Evolutionary conservation across 2,888 invertebrate species (phyloP).

Genomic region (Atrina japonica): DNA sequence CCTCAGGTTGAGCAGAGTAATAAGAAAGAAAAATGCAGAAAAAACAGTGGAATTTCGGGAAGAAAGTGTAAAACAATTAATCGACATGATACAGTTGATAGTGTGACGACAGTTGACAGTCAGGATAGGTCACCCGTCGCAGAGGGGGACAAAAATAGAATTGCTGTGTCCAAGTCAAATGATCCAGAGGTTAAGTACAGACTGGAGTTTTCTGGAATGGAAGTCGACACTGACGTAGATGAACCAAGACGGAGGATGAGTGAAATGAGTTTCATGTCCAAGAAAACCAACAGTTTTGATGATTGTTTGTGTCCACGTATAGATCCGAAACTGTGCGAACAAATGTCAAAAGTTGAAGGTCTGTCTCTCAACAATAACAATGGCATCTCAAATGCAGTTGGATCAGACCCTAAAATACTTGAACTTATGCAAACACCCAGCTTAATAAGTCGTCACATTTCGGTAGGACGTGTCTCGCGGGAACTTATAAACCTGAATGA

Average conservation of each 20-base stretch:
- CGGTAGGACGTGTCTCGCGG: constrained; percentile 45
- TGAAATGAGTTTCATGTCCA: constrained; percentile 41
- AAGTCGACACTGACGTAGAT: constrained; percentile 67
- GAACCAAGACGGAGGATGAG: constrained; percentile 38
- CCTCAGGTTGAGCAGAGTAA: background rate
- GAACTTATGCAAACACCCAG: constrained; percentile 63
- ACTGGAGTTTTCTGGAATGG: constrained; percentile 69
- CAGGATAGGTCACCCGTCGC: background rate
- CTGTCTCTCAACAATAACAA: constrained; percentile 24
- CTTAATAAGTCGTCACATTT: constrained; percentile 55
- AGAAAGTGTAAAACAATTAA: constrained; percentile 18
- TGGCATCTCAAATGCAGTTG: constrained; percentile 4
- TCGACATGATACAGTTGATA: constrained; percentile 18
- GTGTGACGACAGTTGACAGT: constrained; percentile 21
- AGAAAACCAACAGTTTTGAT: constrained; percentile 15
- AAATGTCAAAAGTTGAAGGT: constrained; percentile 35
- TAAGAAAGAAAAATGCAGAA: background rate
- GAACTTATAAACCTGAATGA: constrained; percentile 50
- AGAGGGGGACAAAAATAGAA: background rate
- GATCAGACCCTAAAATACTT: constrained; percentile 50
- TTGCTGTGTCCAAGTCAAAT: constrained; percentile 22
- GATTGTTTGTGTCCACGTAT: constrained; percentile 12
- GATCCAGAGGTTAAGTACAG: constrained; percentile 58
- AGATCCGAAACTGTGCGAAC: constrained; percentile 31
- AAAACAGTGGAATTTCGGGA: constrained; percentile 20